Evolutionary conservation across 2,113 vertebrate genomes (phyloP).

Genomic region (Sinocyclocheilus anshuiensis): DNA sequence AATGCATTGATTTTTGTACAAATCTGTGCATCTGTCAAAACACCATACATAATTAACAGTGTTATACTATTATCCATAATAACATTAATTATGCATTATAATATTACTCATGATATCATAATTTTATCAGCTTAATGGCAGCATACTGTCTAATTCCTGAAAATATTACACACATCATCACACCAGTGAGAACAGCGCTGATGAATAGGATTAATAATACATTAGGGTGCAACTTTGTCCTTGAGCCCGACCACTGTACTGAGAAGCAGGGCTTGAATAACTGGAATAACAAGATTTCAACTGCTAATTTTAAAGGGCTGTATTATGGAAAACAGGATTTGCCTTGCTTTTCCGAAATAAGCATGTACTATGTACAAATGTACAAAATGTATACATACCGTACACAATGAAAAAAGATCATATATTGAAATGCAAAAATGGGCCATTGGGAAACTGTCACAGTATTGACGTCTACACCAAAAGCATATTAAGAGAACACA

Average conservation of each 20-base stretch:
- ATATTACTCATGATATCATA: not conserved
- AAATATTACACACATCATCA: not conserved
- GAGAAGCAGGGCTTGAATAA: not conserved
- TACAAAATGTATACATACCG: not conserved
- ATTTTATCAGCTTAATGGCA: not conserved
- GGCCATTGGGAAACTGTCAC: not conserved
- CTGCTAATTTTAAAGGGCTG: not conserved
- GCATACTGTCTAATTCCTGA: not conserved
- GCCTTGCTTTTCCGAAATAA: not conserved
- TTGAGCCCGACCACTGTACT: constrained; percentile 8
- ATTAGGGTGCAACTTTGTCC: constrained; percentile 23
- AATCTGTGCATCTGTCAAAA: constrained; percentile 1
- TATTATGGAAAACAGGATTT: not conserved
- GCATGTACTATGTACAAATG: not conserved
- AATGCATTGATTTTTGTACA: not conserved
- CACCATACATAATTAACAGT: not conserved
- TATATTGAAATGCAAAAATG: not conserved
- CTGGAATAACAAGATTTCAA: not conserved
- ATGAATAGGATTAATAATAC: constrained; percentile 31
- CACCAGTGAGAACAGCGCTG: not conserved
- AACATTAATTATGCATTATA: not conserved
- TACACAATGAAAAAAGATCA: not conserved
- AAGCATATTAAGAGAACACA: not conserved
- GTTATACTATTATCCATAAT: not conserved
- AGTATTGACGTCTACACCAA: not conserved